Conservation (phyloP, 2,113 vertebrate genomes). For the Thryonomys swinderianus region DNA sequence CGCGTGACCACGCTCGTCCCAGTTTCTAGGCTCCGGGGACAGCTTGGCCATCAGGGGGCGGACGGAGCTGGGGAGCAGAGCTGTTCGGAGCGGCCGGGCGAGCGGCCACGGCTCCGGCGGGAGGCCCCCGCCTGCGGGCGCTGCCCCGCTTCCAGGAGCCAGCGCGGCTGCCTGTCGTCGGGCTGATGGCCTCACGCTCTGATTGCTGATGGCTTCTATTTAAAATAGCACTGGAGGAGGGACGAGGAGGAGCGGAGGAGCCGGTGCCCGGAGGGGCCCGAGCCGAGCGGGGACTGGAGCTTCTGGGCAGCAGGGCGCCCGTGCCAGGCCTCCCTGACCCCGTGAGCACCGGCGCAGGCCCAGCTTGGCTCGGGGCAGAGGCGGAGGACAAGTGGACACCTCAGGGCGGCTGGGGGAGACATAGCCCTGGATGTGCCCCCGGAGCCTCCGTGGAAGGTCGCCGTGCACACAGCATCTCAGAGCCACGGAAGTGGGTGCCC, state of each 20-base stretch:
- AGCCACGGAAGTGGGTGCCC: rapidly evolving
- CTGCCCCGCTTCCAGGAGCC: background rate
- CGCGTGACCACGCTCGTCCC: background rate
- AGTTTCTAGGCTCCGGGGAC: constrained; percentile 58
- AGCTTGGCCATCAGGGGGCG: background rate
- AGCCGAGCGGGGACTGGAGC: background rate
- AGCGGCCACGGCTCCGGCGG: background rate
- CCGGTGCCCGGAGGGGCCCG: background rate
- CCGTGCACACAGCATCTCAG: rapidly evolving
- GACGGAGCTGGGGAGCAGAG: rapidly evolving
- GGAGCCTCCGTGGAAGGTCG: background rate
- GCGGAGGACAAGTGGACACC: background rate
- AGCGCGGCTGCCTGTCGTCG: background rate
- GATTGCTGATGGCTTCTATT: constrained; percentile 50
- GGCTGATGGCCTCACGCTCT: constrained; percentile 67
- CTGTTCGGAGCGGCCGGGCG: background rate
- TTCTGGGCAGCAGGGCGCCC: background rate
- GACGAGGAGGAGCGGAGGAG: background rate
- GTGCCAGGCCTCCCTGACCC: background rate
- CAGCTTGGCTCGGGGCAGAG: background rate
- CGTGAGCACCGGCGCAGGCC: rapidly evolving
- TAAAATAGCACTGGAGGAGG: background rate
- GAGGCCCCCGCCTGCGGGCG: background rate
- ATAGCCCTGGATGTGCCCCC: rapidly evolving
- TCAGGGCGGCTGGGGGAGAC: too few relatives aligned